Evolutionary conservation across 2,888 invertebrate species (phyloP).

Genomic region (Tachina lurida): DNA sequence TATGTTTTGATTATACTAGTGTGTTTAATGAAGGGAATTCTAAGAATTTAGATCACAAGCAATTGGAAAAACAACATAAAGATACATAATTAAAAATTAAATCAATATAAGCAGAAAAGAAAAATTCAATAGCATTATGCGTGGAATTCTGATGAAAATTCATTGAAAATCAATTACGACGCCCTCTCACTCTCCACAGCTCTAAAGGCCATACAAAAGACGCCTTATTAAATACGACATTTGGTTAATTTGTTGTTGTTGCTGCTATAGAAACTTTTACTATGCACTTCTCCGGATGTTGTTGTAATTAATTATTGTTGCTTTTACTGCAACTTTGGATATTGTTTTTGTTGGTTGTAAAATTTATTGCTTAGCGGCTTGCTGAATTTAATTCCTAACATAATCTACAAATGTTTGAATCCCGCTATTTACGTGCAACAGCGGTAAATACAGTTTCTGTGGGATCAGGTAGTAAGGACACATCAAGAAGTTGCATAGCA

Average conservation of each 20-base stretch:
- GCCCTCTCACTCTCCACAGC: constrained; percentile 55
- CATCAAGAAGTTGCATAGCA: constrained; percentile 5
- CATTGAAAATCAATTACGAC: constrained; percentile 63
- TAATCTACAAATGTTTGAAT: constrained; percentile 73
- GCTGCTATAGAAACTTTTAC: neutral
- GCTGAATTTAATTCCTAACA: constrained; percentile 42
- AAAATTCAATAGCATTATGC: constrained; percentile 37
- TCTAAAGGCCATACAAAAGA: constrained; percentile 61
- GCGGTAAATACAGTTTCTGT: constrained; percentile 42
- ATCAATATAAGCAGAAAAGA: constrained; percentile 6
- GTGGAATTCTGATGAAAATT: constrained; percentile 57
- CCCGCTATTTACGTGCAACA: constrained; percentile 71
- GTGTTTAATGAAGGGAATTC: constrained; percentile 41
- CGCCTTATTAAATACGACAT: constrained; percentile 52
- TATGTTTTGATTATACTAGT: constrained; percentile 65
- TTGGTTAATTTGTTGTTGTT: constrained; percentile 24
- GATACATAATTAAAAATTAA: neutral
- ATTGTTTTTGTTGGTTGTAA: constrained; percentile 18
- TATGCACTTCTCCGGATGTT: neutral
- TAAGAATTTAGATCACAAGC: constrained; percentile 50
- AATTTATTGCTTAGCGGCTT: constrained; percentile 10
- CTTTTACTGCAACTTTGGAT: constrained; percentile 36
- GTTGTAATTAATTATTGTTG: constrained; percentile 43
- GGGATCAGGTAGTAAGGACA: constrained; percentile 7
- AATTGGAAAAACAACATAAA: constrained; percentile 22